phyloP scores from a whole-genome alignment of 2,797 vertebrate species.

The Acrossocheilus wenchowensis region DNA sequence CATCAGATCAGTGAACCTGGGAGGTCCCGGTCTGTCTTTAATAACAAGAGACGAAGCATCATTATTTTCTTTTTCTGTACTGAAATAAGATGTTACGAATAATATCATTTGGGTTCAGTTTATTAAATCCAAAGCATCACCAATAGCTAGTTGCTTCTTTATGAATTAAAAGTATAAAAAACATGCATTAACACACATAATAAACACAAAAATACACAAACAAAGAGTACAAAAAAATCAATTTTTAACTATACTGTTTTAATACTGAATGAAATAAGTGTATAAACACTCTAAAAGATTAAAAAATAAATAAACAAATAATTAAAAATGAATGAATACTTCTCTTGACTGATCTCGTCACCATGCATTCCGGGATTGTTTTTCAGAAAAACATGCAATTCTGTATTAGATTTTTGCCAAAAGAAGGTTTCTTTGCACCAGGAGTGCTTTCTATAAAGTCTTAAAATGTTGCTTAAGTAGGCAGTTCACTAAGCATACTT shows the following conservation, averaged over 20 bases:
- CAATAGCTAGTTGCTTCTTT: neutral
- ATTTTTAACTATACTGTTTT: neutral
- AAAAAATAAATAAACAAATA: neutral
- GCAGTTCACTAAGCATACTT: neutral
- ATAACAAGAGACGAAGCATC: slow-evolving; percentile 21
- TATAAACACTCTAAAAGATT: neutral
- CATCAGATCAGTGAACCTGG: slow-evolving; percentile 28
- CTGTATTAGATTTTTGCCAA: neutral
- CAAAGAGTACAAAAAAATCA: neutral
- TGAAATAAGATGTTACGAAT: slow-evolving; percentile 7
- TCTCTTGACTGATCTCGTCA: neutral
- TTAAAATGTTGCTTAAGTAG: neutral
- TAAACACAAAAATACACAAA: neutral
- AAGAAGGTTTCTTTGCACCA: neutral
- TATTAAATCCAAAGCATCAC: neutral
- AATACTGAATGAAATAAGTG: neutral
- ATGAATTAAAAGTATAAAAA: neutral
- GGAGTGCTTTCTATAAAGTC: neutral
- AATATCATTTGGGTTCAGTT: neutral
- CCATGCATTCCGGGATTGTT: neutral
- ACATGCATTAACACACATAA: neutral
- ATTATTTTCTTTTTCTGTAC: neutral
- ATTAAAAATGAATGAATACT: neutral
- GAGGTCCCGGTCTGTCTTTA: slow-evolving; percentile 33
- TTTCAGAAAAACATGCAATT: neutral